phyloP scores from a whole-genome alignment of 2,113 vertebrate genomes.

The Petromus typicus region DNA sequence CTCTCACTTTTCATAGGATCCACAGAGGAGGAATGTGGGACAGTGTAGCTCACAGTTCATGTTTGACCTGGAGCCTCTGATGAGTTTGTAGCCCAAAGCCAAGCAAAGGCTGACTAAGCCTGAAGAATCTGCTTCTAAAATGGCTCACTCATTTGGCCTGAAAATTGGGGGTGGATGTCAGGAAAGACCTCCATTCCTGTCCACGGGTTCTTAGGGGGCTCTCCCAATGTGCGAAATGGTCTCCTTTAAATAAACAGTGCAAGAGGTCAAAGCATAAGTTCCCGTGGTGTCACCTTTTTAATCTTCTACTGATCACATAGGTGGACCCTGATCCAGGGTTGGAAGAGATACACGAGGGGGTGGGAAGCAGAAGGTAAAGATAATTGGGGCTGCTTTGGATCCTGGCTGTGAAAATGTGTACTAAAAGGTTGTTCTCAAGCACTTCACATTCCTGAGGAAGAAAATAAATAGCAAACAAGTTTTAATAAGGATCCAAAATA shows the following conservation, averaged over 20 bases:
- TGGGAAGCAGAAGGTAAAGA: not conserved
- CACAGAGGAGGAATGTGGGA: not conserved
- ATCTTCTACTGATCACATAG: not conserved
- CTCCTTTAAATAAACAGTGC: conserved; percentile 18
- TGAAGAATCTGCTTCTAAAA: not conserved
- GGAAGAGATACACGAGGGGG: not conserved
- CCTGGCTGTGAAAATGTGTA: not conserved
- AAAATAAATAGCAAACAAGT: conserved; percentile 1
- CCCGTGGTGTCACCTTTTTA: not conserved
- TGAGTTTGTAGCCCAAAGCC: not conserved
- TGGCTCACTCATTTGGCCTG: not conserved
- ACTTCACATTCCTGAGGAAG: not conserved
- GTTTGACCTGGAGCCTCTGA: not conserved
- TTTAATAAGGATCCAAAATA: conserved; percentile 34
- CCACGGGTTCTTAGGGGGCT: not conserved
- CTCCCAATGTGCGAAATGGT: not conserved
- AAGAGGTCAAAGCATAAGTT: conserved; percentile 5
- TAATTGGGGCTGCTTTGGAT: not conserved
- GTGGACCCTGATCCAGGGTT: not conserved
- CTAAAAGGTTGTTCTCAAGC: not conserved
- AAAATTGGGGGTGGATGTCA: not conserved
- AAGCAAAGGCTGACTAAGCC: not conserved
- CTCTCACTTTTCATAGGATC: not conserved
- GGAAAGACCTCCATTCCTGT: not conserved
- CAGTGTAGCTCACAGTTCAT: not conserved